phyloP scores from a whole-genome alignment of 2,113 vertebrate species.

The Archilochus colubris region DNA sequence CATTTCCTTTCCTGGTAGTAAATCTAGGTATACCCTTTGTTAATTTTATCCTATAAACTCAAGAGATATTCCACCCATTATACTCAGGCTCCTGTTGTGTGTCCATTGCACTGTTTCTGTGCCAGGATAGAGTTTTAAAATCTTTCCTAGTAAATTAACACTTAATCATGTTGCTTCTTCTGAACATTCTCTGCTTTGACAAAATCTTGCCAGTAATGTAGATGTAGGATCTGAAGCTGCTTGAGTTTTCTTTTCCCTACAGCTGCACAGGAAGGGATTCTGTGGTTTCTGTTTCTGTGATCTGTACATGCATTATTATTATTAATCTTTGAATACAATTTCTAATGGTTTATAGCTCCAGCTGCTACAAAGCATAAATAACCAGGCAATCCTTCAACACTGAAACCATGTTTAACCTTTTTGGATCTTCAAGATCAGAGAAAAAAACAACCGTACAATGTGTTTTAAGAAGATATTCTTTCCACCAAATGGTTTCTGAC shows the following conservation, averaged over 20 bases:
- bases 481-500: not conserved
- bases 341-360: not conserved
- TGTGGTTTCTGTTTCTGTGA: not conserved
- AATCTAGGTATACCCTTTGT: not conserved
- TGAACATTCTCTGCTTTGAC: not conserved
- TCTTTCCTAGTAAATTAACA: not conserved
- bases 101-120: not conserved
- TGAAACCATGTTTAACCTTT: not conserved
- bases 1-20: not conserved
- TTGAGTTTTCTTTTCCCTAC: not conserved
- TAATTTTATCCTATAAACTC: not conserved
- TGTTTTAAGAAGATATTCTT: not conserved
- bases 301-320: not conserved
- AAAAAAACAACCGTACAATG: not conserved
- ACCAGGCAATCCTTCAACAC: not conserved
- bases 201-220: not conserved
- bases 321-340: not conserved
- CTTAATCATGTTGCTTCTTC: not conserved
- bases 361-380: conserved; percentile 6
- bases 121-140: not conserved
- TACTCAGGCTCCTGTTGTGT: not conserved
- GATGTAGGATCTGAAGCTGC: not conserved
- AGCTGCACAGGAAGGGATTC: not conserved
- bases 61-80: not conserved
- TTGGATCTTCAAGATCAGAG: not conserved